phyloP scores from a whole-genome alignment of 1,140 invertebrate species.

The Pseudoatta argentina region DNA sequence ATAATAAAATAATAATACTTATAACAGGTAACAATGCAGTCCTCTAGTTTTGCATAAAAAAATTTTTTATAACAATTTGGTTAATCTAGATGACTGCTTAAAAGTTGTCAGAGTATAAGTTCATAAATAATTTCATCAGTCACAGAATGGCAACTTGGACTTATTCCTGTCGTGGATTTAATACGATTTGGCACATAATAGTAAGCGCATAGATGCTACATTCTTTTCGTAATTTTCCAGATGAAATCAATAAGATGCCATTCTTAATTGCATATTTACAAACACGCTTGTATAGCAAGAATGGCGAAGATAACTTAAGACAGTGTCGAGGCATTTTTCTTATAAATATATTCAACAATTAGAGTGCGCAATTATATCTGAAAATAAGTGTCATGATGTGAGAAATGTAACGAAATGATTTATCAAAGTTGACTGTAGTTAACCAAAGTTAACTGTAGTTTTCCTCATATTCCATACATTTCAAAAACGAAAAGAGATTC shows the following conservation, averaged over 20 bases:
- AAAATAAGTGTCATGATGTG: slow-evolving; percentile 50
- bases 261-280: slow-evolving; percentile 51
- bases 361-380: slow-evolving; percentile 16
- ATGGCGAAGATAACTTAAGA: slow-evolving; percentile 39
- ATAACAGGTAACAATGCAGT: slow-evolving; percentile 69
- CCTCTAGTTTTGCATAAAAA: slow-evolving; percentile 48
- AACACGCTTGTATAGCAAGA: slow-evolving; percentile 54
- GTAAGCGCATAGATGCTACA: slow-evolving; percentile 17
- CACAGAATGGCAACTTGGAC: slow-evolving; percentile 74
- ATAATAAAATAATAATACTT: slow-evolving; percentile 68
- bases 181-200: slow-evolving; percentile 77
- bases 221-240: slow-evolving; percentile 28
- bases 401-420: slow-evolving; percentile 48
- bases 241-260: slow-evolving; percentile 43
- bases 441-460: neutral
- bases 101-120: slow-evolving; percentile 73
- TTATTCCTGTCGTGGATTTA: slow-evolving; percentile 50
- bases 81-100: slow-evolving; percentile 73
- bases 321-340: slow-evolving; percentile 49
- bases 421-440: slow-evolving; percentile 20
- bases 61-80: slow-evolving; percentile 51
- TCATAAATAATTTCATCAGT: slow-evolving; percentile 72
- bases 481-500: slow-evolving; percentile 28
- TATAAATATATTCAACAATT: slow-evolving; percentile 61
- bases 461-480: slow-evolving; percentile 8